Evolutionary conservation across 2,888 invertebrate species (phyloP).

Genomic region (Empis livida): DNA sequence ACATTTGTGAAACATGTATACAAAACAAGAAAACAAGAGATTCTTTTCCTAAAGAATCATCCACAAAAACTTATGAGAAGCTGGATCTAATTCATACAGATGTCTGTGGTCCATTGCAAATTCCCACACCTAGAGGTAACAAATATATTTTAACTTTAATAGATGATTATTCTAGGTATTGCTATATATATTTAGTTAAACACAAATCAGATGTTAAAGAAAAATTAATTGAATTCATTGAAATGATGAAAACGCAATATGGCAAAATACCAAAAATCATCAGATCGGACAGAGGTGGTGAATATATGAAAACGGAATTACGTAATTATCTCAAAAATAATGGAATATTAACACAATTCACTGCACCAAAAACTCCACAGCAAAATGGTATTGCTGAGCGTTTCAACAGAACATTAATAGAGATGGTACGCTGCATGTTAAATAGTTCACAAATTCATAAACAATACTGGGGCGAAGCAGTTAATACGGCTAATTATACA

Average conservation of each 20-base stretch:
- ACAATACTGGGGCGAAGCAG: constrained; percentile 4
- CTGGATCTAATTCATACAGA: constrained; percentile 20
- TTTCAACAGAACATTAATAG: constrained; percentile 12
- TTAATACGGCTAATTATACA: constrained; percentile 1
- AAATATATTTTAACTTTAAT: constrained; percentile 19
- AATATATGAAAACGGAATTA: constrained; percentile 15
- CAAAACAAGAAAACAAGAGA: constrained; percentile 14
- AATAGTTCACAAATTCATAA: not conserved
- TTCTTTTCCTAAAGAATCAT: constrained; percentile 16
- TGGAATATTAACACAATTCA: constrained; percentile 15
- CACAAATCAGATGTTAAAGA: constrained; percentile 6
- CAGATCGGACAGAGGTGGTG: constrained; percentile 12
- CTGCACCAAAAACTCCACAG: constrained; percentile 15
- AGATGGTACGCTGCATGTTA: constrained; percentile 17
- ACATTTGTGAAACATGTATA: constrained; percentile 11
- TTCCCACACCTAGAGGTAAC: constrained; percentile 14
- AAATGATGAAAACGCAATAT: constrained; percentile 6
- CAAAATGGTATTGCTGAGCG: constrained; percentile 19
- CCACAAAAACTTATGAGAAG: constrained; percentile 1
- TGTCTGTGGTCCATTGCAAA: constrained; percentile 22
- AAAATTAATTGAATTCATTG: constrained; percentile 1
- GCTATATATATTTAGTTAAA: constrained; percentile 13
- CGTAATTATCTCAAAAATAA: constrained; percentile 12
- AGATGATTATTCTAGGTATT: constrained; percentile 21
- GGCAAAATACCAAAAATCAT: constrained; percentile 2